Percentiles rank a stretch among this genome's conserved stretches.
Conservation (phyloP, 2,888 invertebrate genomes). For the Orthosia incerta region DNA sequence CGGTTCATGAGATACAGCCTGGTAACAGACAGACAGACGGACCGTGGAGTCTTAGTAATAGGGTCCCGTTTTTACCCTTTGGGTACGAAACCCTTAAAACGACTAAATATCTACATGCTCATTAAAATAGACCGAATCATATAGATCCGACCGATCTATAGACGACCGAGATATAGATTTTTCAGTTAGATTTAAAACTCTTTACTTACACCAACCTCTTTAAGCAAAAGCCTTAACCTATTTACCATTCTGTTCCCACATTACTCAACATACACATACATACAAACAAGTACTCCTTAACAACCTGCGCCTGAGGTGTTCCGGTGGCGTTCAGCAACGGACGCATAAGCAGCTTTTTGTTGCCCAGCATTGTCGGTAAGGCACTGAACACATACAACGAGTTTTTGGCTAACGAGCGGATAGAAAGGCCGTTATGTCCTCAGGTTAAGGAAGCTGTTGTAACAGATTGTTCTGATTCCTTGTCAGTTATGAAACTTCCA, state of each 20-base stretch:
- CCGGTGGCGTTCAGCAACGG: constrained; percentile 78
- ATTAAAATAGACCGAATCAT: too few relatives aligned
- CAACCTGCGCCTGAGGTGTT: constrained; percentile 76
- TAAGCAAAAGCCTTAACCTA: constrained; percentile 10
- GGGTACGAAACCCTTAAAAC: too few relatives aligned
- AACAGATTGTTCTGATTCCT: constrained; percentile 54
- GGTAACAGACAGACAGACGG: too few relatives aligned
- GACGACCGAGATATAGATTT: too few relatives aligned
- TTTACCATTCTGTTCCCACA: constrained; percentile 57
- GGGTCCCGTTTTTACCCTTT: too few relatives aligned
- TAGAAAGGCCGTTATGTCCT: constrained; percentile 83
- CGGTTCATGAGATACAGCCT: too few relatives aligned
- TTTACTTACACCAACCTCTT: not conserved
- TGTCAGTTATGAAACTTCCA: constrained; percentile 51
- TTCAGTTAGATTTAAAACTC: too few relatives aligned
- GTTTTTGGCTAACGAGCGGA: constrained; percentile 88
- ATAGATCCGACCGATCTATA: too few relatives aligned
- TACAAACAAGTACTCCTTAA: constrained; percentile 29
- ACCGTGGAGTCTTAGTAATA: too few relatives aligned
- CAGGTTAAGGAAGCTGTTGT: constrained; percentile 63
- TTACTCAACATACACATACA: constrained; percentile 30
- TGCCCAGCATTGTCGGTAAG: constrained; percentile 74
- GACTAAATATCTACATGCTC: too few relatives aligned
- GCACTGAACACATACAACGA: constrained; percentile 76
- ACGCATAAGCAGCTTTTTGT: constrained; percentile 86